Conservation (phyloP, 2,888 invertebrate genomes). For the Limnephilus lunatus region DNA sequence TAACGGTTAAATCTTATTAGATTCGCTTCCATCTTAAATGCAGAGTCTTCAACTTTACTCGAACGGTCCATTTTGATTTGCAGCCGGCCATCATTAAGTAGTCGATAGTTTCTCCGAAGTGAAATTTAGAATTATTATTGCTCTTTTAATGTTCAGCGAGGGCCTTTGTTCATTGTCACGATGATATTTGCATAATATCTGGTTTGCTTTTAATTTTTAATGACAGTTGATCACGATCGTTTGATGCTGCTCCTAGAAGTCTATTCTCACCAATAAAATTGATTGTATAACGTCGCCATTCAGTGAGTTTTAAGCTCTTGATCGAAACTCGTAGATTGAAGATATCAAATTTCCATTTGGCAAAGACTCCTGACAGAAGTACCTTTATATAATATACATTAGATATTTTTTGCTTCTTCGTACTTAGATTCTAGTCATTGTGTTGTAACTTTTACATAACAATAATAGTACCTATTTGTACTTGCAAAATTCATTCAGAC, state of each 20-base stretch:
- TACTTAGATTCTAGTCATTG: neutral
- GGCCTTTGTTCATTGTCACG: conserved; percentile 55
- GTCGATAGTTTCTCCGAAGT: conserved; percentile 39
- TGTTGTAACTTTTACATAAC: neutral
- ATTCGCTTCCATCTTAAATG: neutral
- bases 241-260: conserved; percentile 18
- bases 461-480: neutral
- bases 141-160: neutral
- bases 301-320: neutral
- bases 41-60: neutral
- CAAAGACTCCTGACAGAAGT: neutral
- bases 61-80: neutral
- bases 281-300: neutral
- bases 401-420: neutral
- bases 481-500: neutral
- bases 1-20: neutral
- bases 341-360: neutral
- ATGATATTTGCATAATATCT: conserved; percentile 63
- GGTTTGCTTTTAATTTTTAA: conserved; percentile 59
- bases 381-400: neutral
- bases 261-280: neutral
- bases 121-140: conserved; percentile 39
- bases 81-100: neutral
- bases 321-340: neutral
- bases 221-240: conserved; percentile 48